Base-by-base conservation (phyloP, 2,113 vertebrate species). In the Hystrix cristata region DNA sequence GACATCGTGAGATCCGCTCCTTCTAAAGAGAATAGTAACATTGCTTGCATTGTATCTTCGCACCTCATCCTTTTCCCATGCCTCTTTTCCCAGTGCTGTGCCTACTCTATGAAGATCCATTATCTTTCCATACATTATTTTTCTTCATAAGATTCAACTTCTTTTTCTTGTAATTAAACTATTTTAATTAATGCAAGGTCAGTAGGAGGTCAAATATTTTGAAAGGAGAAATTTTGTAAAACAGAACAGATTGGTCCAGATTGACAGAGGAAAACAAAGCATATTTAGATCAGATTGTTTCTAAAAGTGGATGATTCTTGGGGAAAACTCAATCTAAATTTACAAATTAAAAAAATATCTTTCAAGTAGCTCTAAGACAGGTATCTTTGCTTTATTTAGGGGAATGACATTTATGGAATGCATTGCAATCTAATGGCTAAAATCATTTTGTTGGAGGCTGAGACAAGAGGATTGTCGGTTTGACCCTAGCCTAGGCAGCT, bases 121-220 rank as follows among this genome's bases (percentile, higher is more conserved):
- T 64, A 12, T 43, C 21, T 81, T 91, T 81, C 7, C 5, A 53
- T 43, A 71, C 34, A 51, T 78, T 74, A 60, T n/a, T 83, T 92
- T 89, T 84, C 55, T 95, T 85, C 83, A 84, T 91, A 84, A 53
- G 19, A 84, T 69, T 93, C 55, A 85, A 16, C 46, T 82, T 95
- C 53, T 72, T 1, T 34, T 87, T 23, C 7, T 72, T 29, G 29
- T 80, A 79, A 87, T 62, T 48, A 80, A 83, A 90, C 16, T 79
- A 15, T 3, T 55, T 8, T 80, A 60, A 72, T 48, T 90, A 80
- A 83, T 43, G 43, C 6, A 55, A 83, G 55, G 43, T 80, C 38
- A 87, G 83, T 74, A 87, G 48, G 16, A 90, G 12, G 83, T 13
- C 23, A 92, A 72, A 92, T 67, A 79, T 95, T 92, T 95, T 87